A percentile compares a stretch with the other conserved stretches of the same genome.
Conservation (phyloP, 1,140 invertebrate genomes). For the Euglossa dilemma region DNA sequence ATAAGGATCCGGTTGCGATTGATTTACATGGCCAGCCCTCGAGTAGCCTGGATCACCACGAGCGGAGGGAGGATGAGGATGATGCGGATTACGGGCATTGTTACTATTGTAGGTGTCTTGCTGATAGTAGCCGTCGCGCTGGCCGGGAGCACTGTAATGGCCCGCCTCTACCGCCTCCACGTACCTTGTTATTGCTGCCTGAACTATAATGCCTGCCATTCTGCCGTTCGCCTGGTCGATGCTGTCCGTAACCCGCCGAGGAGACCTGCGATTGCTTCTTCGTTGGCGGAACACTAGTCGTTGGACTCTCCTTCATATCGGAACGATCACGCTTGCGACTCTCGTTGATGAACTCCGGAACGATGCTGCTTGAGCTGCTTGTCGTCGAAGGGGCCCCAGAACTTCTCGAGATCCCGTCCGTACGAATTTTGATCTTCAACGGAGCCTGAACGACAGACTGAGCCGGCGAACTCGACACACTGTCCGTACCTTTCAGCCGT, state of each 20-base stretch:
- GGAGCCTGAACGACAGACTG: constrained; percentile 72
- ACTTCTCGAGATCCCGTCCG: constrained; percentile 78
- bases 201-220: constrained; percentile 79
- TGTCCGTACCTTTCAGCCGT: constrained; percentile 78
- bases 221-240: constrained; percentile 72
- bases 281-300: constrained; percentile 34
- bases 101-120: constrained; percentile 64
- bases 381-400: constrained; percentile 37
- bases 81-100: constrained; percentile 54
- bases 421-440: constrained; percentile 84
- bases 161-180: constrained; percentile 77
- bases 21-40: constrained; percentile 35
- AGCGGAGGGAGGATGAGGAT: constrained; percentile 49
- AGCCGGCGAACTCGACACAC: constrained; percentile 48
- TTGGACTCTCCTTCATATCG: constrained; percentile 50
- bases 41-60: constrained; percentile 59
- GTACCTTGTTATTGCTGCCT: constrained; percentile 83
- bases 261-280: constrained; percentile 68
- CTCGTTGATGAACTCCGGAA: constrained; percentile 47
- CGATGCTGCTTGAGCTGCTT: constrained; percentile 39
- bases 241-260: constrained; percentile 50
- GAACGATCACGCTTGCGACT: constrained; percentile 73
- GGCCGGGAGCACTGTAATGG: constrained; percentile 53
- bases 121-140: constrained; percentile 65
- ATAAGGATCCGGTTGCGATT: constrained; percentile 54